Percentiles rank a stretch among this genome's conserved stretches.
phyloP scores from a whole-genome alignment of 2,113 vertebrate species.

The Lathamus discolor region DNA sequence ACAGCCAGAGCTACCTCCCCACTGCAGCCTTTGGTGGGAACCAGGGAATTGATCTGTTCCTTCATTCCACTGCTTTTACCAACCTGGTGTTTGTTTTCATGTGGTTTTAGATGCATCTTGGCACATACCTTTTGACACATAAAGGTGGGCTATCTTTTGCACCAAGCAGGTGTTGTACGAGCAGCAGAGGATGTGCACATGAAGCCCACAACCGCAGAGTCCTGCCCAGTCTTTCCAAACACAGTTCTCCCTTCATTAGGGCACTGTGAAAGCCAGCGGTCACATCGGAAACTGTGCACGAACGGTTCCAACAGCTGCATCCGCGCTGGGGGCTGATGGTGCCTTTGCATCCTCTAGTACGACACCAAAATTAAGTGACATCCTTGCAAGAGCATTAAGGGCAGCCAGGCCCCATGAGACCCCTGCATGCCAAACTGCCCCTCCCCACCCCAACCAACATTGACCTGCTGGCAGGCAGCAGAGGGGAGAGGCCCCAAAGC shows the following conservation, averaged over 20 bases:
- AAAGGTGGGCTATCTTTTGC: background rate
- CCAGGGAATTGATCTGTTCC: background rate
- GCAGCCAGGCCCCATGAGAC: background rate
- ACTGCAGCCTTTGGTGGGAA: background rate
- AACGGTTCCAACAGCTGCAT: background rate
- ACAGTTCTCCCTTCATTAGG: background rate
- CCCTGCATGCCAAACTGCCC: background rate
- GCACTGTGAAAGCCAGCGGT: accelerated
- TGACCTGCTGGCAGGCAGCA: background rate
- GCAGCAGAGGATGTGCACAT: no score
- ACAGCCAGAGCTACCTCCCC: background rate
- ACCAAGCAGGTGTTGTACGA: no score
- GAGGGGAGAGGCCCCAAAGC: background rate
- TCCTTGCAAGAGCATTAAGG: background rate
- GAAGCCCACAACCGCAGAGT: background rate
- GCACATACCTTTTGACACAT: accelerated
- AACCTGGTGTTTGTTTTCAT: accelerated
- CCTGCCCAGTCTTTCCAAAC: background rate
- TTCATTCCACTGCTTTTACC: background rate
- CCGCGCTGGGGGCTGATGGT: accelerated
- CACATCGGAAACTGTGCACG: background rate
- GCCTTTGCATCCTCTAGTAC: background rate
- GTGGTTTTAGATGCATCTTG: background rate
- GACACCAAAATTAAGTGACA: background rate
- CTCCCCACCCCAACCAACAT: background rate